These are phyloP conservation scores for Callorhinus ursinus DNA, from an alignment of 2,113 vertebrate species.

Conservation along the genomic window DNA sequence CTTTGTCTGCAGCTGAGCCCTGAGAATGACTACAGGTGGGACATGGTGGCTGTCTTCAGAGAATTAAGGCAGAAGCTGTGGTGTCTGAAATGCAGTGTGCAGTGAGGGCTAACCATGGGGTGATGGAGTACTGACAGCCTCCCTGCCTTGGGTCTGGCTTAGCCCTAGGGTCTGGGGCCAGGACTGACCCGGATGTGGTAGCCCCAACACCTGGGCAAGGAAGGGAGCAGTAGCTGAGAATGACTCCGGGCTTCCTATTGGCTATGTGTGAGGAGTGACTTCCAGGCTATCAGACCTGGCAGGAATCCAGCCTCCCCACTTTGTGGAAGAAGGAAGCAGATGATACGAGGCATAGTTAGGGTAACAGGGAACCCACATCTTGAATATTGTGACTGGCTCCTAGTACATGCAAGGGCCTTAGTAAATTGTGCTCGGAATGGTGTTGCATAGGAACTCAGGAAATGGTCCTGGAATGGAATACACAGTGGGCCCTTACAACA, in stretches of 20 bases:
- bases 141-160: not conserved
- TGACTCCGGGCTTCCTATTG: not conserved
- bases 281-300: not conserved
- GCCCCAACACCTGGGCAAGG: not conserved
- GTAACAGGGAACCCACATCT: not conserved
- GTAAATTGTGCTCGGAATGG: not conserved
- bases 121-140: not conserved
- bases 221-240: not conserved
- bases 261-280: not conserved
- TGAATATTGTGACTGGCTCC: not conserved
- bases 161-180: not conserved
- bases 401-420: not conserved
- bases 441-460: not conserved
- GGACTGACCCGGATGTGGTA: not conserved
- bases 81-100: not conserved
- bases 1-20: not conserved
- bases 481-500: not conserved
- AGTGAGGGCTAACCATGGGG: not conserved
- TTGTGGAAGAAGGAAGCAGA: not conserved
- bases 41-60: fast-evolving
- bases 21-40: not conserved
- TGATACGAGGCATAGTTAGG: not conserved
- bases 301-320: not conserved
- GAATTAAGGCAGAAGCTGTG: not conserved
- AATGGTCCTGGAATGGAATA: not conserved